Percentiles rank a stretch among this genome's conserved stretches.
phyloP scores from a whole-genome alignment of 1,140 invertebrate genomes.

The Sweltsa coloradensis region DNA sequence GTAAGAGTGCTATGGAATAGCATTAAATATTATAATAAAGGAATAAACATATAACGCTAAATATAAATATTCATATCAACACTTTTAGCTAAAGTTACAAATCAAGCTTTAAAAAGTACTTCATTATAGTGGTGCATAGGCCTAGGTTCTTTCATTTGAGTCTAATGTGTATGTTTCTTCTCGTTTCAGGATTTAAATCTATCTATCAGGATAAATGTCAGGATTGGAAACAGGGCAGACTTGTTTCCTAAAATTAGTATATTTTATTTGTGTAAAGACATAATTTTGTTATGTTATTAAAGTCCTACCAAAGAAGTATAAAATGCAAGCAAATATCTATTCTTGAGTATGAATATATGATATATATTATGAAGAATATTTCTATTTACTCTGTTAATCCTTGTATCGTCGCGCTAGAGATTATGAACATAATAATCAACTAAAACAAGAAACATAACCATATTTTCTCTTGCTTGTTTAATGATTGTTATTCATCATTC shows the following conservation, averaged over 20 bases:
- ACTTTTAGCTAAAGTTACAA: neutral
- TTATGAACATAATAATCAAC: too few relatives aligned
- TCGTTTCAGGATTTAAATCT: conserved; percentile 6
- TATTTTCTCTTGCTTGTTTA: too few relatives aligned
- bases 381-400: too few relatives aligned
- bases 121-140: too few relatives aligned
- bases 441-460: too few relatives aligned
- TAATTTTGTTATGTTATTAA: conserved; percentile 7
- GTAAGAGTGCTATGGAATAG: too few relatives aligned
- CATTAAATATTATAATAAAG: neutral
- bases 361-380: conserved; percentile 11
- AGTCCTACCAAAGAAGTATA: conserved; percentile 1
- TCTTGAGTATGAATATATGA: conserved; percentile 6
- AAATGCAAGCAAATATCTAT: conserved; percentile 11
- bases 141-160: too few relatives aligned
- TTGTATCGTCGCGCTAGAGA: too few relatives aligned
- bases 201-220: conserved; percentile 8
- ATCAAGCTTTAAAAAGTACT: neutral
- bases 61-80: neutral
- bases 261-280: conserved; percentile 10
- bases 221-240: conserved; percentile 4
- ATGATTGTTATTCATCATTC: too few relatives aligned
- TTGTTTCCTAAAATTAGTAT: conserved; percentile 7
- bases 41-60: neutral
- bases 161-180: too few relatives aligned